Conservation (phyloP, 2,113 vertebrate genomes). For the Chloebia gouldiae region DNA sequence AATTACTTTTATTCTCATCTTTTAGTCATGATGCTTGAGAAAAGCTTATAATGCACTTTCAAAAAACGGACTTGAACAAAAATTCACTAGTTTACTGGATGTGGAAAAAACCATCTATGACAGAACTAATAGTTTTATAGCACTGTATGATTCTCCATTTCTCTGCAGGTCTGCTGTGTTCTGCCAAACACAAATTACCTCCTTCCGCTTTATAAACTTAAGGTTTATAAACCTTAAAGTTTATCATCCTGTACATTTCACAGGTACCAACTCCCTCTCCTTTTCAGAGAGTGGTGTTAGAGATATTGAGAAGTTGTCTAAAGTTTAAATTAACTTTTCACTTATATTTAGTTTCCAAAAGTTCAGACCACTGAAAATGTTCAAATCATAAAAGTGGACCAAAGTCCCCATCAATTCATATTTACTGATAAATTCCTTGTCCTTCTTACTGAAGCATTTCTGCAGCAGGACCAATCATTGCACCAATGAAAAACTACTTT, state of each 20-base stretch:
- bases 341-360: background rate
- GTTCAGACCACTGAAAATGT: background rate
- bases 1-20: background rate
- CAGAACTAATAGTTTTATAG: background rate
- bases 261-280: background rate
- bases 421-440: background rate
- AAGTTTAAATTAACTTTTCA: background rate
- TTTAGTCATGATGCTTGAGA: background rate
- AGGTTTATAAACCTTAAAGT: background rate
- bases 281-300: background rate
- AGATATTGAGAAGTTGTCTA: background rate
- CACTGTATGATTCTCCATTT: background rate
- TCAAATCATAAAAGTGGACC: background rate
- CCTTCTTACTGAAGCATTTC: background rate
- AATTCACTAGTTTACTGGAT: rapidly evolving
- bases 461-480: background rate
- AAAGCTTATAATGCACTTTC: background rate
- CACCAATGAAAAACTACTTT: background rate
- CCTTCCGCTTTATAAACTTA: background rate
- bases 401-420: background rate
- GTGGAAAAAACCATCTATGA: background rate
- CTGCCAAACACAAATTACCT: background rate
- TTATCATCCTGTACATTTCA: background rate
- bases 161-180: background rate
- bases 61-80: background rate